These are phyloP conservation scores for Eurois occulta DNA, from an alignment of 2,888 invertebrate species.

Conservation along the genomic window DNA sequence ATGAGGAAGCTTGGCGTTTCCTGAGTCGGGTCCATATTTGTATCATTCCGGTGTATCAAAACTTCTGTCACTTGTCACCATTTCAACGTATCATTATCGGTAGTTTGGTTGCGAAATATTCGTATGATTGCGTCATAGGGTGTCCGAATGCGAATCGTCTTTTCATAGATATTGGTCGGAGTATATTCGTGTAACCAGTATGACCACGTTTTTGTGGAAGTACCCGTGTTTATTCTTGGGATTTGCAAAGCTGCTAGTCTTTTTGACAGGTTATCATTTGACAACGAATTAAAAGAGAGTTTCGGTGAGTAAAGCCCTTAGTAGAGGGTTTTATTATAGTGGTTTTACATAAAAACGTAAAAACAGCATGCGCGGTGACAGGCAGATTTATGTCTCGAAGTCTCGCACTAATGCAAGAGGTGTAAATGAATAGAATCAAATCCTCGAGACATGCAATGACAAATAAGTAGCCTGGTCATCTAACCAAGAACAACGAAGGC, in stretches of 20 bases:
- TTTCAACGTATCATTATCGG: slow-evolving; percentile 23
- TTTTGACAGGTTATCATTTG: not conserved
- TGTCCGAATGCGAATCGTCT: slow-evolving; percentile 10
- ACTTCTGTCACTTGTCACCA: slow-evolving; percentile 45
- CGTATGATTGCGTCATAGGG: slow-evolving; percentile 13
- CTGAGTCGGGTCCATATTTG: slow-evolving; percentile 26
- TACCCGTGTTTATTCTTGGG: not conserved
- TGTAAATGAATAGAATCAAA: slow-evolving; percentile 26
- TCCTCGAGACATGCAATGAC: slow-evolving; percentile 20
- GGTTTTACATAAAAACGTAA: not conserved
- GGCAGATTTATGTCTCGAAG: slow-evolving; percentile 28
- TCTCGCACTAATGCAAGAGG: slow-evolving; percentile 15
- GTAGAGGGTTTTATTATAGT: not conserved
- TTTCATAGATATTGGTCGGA: slow-evolving; percentile 19
- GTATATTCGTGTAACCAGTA: slow-evolving; percentile 4
- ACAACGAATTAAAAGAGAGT: not conserved
- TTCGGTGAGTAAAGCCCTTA: not conserved
- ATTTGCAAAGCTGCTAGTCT: not conserved
- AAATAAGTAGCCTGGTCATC: slow-evolving; percentile 9
- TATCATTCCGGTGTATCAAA: slow-evolving; percentile 22
- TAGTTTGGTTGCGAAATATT: slow-evolving; percentile 22
- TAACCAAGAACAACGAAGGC: not conserved
- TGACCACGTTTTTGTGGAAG: slow-evolving; percentile 14
- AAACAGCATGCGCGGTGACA: slow-evolving; percentile 18
- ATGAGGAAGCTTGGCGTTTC: not conserved